phyloP scores from a whole-genome alignment of 2,888 invertebrate species.

The Oscheius sp. region DNA sequence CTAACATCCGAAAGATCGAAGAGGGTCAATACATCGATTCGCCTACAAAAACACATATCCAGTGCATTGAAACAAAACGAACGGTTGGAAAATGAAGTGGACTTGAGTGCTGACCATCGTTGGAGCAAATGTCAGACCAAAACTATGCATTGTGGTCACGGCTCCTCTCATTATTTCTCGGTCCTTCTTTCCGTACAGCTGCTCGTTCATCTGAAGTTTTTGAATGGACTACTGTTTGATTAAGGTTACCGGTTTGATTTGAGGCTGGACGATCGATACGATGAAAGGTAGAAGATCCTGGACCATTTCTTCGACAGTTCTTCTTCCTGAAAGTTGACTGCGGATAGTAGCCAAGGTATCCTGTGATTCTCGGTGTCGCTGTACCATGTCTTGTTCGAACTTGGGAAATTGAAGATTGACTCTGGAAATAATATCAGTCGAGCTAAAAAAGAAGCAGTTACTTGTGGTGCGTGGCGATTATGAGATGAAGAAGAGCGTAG shows the following conservation, averaged over 20 bases:
- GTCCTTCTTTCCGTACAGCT: conserved; percentile 49
- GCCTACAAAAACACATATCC: conserved; percentile 74
- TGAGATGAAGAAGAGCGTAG: conserved; percentile 54
- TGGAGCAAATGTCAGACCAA: conserved; percentile 41
- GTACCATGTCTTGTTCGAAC: conserved; percentile 45
- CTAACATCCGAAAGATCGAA: conserved; percentile 73
- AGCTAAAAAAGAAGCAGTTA: conserved; percentile 7
- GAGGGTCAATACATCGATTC: conserved; percentile 81
- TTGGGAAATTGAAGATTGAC: conserved; percentile 45
- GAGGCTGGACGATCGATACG: conserved; percentile 53
- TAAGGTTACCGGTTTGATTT: conserved; percentile 51
- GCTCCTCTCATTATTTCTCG: conserved; percentile 17
- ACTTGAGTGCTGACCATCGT: conserved; percentile 48
- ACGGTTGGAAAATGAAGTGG: conserved; percentile 82
- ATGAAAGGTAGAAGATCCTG: conserved; percentile 49
- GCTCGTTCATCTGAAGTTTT: conserved; percentile 56
- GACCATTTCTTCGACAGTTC: conserved; percentile 35
- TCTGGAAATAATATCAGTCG: conserved; percentile 15
- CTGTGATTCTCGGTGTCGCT: conserved; percentile 25
- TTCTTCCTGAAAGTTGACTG: not conserved
- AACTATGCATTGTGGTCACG: conserved; percentile 21
- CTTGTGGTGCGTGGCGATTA: conserved; percentile 57
- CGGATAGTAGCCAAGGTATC: conserved; percentile 24
- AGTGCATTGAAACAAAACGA: conserved; percentile 66
- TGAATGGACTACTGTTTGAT: not conserved